Base-by-base conservation (phyloP, 2,113 vertebrate species). In the Girardinichthys multiradiatus region DNA sequence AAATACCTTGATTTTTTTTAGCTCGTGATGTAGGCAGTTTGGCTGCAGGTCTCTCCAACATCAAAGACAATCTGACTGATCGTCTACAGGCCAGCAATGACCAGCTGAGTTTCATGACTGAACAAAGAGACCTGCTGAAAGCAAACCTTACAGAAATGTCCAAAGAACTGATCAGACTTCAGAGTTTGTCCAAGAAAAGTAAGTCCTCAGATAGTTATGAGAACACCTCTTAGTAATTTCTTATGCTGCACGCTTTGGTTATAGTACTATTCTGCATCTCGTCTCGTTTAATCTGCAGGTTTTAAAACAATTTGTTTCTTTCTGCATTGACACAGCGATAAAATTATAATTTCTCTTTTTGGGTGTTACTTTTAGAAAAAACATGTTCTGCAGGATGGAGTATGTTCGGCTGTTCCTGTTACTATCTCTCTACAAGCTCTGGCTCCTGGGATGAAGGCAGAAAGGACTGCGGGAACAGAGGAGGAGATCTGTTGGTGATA, bases 401-500 rank as follows among this genome's bases (percentile, higher is more conserved):
- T 0, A 63, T 7, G 66, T 69, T 76, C 28, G 10, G 0, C 0
- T 4, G 10, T n/a, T 14, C 21, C 39, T 87, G 84, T 73, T 90
- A 91, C 70, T 2, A 75, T 31, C 1, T 80, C 67, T 90, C 86
- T 42, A 21, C 1, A 21, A n/a, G 3, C 0, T 1, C 2, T 35
- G 57, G 0, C 0, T 68, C 66, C 2, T 90, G 87, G 89, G 17
- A n/a, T 0, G 3, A 28, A 1, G 45, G 54, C 57, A 45, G 66
- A 65, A 0, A 78, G 0, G 33, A 81, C 73, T 91, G 86, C 69
- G 74, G 2, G 29, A 1, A 2, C 21, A 72, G 28, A 61, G 82
- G 63, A 78, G 77, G 72, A 26, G 68, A 82, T 72, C 62, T 91
- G 82, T 69, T 87, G 33, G n/a, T 79, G 31, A 57, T 90, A 12